These are phyloP conservation scores for Poeciliopsis gracilis DNA, from an alignment of 2,797 vertebrate genomes.

Conservation along the genomic window DNA sequence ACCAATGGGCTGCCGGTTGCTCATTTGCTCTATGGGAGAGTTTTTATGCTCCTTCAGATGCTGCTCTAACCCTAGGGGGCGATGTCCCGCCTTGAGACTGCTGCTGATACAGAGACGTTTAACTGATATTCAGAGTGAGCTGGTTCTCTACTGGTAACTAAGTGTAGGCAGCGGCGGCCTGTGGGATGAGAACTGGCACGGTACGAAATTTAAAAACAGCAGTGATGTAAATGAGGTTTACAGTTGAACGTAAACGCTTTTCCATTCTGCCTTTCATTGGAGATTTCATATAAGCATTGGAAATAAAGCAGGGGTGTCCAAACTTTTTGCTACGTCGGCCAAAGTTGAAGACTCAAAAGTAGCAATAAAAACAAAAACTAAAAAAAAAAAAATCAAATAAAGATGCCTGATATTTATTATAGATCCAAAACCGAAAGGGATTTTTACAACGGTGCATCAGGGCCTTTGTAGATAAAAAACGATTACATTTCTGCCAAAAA, in stretches of 20 bases:
- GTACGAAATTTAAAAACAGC: slow-evolving; percentile 34
- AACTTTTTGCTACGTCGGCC: too few species aligned
- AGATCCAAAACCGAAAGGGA: too few species aligned
- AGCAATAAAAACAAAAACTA: too few species aligned
- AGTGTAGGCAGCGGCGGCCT: slow-evolving; percentile 80
- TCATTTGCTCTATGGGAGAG: slow-evolving; percentile 87
- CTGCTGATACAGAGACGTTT: slow-evolving; percentile 91
- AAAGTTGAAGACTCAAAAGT: too few species aligned
- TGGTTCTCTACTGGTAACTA: slow-evolving; percentile 96
- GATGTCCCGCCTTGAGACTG: slow-evolving; percentile 89
- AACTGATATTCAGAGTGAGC: slow-evolving; percentile 94
- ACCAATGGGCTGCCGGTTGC: slow-evolving; percentile 85
- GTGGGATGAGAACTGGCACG: slow-evolving; percentile 78
- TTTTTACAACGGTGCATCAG: too few species aligned
- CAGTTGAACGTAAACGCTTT: slow-evolving; percentile 73
- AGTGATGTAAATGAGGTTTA: slow-evolving; percentile 33
- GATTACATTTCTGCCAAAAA: too few species aligned
- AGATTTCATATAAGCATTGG: slow-evolving; percentile 35
- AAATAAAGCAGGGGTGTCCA: slow-evolving; percentile 25
- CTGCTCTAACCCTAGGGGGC: slow-evolving; percentile 93
- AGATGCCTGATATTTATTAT: too few species aligned
- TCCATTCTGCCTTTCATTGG: slow-evolving; percentile 52
- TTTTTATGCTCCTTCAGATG: slow-evolving; percentile 92
- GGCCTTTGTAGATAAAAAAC: too few species aligned
- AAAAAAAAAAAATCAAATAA: too few species aligned